phyloP scores from a whole-genome alignment of 2,888 invertebrate genomes.

The Drosophila macrospina region DNA sequence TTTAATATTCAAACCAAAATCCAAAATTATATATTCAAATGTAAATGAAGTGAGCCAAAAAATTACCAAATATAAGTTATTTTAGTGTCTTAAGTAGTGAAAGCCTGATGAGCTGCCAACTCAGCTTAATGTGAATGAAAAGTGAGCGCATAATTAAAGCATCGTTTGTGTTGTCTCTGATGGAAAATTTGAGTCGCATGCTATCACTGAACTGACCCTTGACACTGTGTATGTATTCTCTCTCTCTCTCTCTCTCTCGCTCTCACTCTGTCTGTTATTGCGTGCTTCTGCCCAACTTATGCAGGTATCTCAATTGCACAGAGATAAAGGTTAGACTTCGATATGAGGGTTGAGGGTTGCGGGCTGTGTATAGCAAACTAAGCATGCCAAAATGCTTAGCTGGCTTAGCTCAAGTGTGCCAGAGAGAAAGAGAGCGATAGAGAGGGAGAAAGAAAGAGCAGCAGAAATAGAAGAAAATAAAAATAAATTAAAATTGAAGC shows the following conservation, averaged over 20 bases:
- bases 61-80: slow-evolving; percentile 77
- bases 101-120: slow-evolving; percentile 54
- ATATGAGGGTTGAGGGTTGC: slow-evolving; percentile 44
- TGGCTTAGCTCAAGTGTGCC: slow-evolving; percentile 31
- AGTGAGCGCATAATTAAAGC: slow-evolving; percentile 56
- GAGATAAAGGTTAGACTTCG: slow-evolving; percentile 1
- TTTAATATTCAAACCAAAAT: slow-evolving; percentile 61
- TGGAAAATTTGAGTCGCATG: slow-evolving; percentile 19
- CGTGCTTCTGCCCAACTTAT: slow-evolving; percentile 37
- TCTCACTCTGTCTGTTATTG: slow-evolving; percentile 16
- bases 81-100: slow-evolving; percentile 77
- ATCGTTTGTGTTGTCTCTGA: slow-evolving; percentile 4
- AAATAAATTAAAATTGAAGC: slow-evolving; percentile 76
- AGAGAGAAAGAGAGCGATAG: not conserved
- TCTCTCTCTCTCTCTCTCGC: not conserved
- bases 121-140: slow-evolving; percentile 59
- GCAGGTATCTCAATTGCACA: slow-evolving; percentile 66
- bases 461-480: slow-evolving; percentile 26
- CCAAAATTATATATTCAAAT: slow-evolving; percentile 76
- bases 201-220: slow-evolving; percentile 33
- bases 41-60: slow-evolving; percentile 71
- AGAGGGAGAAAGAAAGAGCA: slow-evolving; percentile 2
- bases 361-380: slow-evolving; percentile 14
- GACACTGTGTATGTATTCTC: slow-evolving; percentile 2
- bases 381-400: slow-evolving; percentile 50